A percentile compares a stretch with the other conserved stretches of the same genome.
Evolutionary conservation across 2,113 vertebrate species (phyloP).

Genomic region (Heteronetta atricapilla): DNA sequence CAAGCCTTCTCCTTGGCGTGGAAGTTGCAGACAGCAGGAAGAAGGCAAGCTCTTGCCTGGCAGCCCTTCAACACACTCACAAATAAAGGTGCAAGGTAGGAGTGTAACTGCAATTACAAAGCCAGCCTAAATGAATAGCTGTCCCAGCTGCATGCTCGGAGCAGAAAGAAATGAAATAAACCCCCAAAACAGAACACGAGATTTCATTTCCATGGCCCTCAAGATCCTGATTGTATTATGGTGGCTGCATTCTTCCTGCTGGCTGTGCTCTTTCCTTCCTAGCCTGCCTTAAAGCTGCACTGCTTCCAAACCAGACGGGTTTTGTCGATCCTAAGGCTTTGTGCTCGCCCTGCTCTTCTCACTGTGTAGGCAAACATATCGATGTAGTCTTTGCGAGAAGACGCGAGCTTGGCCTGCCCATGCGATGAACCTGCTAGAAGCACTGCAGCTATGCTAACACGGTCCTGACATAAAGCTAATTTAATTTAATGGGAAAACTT

Average conservation of each 20-base stretch:
- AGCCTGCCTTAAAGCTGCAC: not conserved
- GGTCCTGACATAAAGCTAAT: not conserved
- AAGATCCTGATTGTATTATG: not conserved
- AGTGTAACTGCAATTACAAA: not conserved
- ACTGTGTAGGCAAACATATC: not conserved
- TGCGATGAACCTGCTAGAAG: not conserved
- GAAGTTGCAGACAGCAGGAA: not conserved
- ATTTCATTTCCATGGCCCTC: not conserved
- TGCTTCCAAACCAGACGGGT: not conserved
- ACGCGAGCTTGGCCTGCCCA: not conserved
- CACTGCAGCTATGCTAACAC: not conserved
- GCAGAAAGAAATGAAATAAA: not conserved
- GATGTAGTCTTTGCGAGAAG: not conserved
- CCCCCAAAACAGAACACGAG: not conserved
- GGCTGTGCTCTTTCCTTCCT: not conserved
- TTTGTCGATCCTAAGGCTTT: not conserved
- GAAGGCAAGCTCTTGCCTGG: not conserved
- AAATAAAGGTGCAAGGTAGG: not conserved
- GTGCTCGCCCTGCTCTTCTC: not conserved
- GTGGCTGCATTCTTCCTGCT: not conserved
- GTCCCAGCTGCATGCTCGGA: not conserved
- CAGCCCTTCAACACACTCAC: not conserved
- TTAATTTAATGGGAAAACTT: not conserved
- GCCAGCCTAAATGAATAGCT: not conserved
- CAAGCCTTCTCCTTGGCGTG: not conserved